A percentile compares a stretch with the other conserved stretches of the same genome.
These are phyloP conservation scores for Nasua narica DNA, from an alignment of 2,797 vertebrate species.

Conservation along the genomic window DNA sequence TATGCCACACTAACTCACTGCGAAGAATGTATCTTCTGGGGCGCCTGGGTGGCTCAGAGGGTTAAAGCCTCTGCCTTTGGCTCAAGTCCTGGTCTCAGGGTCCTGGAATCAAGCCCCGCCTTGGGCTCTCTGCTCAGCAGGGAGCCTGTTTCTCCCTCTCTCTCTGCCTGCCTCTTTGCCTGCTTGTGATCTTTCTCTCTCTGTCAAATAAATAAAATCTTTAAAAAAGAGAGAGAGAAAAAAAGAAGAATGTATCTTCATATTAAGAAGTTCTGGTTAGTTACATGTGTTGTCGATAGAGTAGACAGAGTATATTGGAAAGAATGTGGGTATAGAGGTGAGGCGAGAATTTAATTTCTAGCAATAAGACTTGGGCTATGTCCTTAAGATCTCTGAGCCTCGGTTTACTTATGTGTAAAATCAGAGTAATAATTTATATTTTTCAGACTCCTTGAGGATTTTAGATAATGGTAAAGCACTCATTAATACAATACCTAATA, in stretches of 20 bases:
- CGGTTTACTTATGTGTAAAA: slow-evolving; percentile 36
- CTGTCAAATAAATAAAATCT: too few relatives aligned
- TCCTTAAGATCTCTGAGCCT: background rate
- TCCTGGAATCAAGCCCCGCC: too few relatives aligned
- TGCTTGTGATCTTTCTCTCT: too few relatives aligned
- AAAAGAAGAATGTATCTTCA: background rate
- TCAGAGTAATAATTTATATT: background rate
- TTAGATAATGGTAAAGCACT: background rate
- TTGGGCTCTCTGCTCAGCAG: too few relatives aligned
- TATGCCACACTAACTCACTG: background rate
- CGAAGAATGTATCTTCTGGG: background rate
- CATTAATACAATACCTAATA: background rate
- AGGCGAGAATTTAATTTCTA: slow-evolving; percentile 5
- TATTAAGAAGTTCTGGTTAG: background rate
- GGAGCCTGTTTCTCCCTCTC: too few relatives aligned
- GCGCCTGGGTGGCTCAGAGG: too few relatives aligned
- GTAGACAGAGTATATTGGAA: background rate
- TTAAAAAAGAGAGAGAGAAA: too few relatives aligned
- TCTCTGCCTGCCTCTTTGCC: too few relatives aligned
- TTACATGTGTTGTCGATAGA: background rate
- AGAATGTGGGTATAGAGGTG: background rate
- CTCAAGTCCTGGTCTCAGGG: too few relatives aligned
- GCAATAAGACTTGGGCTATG: background rate
- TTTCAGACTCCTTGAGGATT: slow-evolving; percentile 1
- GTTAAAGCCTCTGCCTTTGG: too few relatives aligned